Percentiles rank a stretch among this genome's conserved stretches.
Conservation (phyloP, 2,113 vertebrate species). For the Elachura formosa region DNA sequence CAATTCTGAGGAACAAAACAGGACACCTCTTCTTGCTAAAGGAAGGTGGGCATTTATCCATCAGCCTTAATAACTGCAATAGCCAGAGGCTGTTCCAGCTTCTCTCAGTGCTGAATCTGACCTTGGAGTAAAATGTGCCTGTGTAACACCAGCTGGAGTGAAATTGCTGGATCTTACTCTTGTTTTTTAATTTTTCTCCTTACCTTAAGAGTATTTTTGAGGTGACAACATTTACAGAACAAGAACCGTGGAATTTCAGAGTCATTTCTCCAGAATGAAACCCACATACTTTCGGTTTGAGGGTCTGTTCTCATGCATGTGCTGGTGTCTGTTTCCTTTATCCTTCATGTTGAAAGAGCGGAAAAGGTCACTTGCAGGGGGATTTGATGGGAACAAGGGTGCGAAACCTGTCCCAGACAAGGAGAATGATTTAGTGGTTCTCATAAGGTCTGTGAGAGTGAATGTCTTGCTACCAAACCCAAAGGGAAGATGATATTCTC, state of each 20-base stretch:
- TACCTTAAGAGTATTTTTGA: conserved; percentile 4
- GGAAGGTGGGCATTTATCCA: not conserved
- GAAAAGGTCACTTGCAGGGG: not conserved
- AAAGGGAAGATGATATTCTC: not conserved
- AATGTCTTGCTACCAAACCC: not conserved
- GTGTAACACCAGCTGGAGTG: not conserved
- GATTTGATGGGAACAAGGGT: not conserved
- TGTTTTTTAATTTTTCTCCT: not conserved
- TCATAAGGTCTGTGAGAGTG: not conserved
- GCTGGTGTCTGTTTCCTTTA: not conserved
- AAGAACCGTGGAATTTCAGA: not conserved
- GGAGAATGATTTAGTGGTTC: not conserved
- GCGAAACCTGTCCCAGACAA: not conserved
- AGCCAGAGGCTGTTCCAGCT: not conserved
- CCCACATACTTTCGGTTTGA: not conserved
- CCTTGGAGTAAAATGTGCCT: not conserved
- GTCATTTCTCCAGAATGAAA: not conserved
- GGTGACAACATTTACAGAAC: not conserved
- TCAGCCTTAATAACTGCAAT: not conserved
- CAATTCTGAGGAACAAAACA: not conserved
- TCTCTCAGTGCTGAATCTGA: not conserved
- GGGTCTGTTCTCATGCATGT: not conserved
- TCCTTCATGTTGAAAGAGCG: not conserved
- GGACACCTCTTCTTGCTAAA: not conserved
- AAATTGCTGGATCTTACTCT: not conserved